Conservation (phyloP, 2,113 vertebrate species). For the Eptesicus fuscus region DNA sequence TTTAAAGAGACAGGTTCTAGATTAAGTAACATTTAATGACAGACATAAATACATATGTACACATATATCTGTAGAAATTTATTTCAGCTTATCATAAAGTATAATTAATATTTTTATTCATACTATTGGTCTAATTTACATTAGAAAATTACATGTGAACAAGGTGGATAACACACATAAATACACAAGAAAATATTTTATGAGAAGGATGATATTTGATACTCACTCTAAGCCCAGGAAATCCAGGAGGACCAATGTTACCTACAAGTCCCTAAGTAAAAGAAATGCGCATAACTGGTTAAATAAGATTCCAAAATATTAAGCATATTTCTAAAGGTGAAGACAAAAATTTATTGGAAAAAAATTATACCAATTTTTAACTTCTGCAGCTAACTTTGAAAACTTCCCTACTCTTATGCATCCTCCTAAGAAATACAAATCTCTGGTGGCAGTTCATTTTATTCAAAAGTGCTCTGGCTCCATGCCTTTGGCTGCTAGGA, state of each 20-base stretch:
- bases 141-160: neutral
- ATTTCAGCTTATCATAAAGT: neutral
- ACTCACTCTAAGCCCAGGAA: conserved; percentile 96
- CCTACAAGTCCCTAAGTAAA: conserved; percentile 89
- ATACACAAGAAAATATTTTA: neutral
- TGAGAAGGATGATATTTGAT: neutral
- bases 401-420: neutral
- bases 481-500: neutral
- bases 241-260: conserved; percentile 90
- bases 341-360: neutral
- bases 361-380: neutral
- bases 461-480: neutral
- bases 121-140: neutral
- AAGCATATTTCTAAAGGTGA: neutral
- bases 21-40: neutral
- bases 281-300: conserved; percentile 36
- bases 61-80: neutral
- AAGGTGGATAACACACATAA: conserved; percentile 13
- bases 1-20: neutral
- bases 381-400: neutral
- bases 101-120: neutral
- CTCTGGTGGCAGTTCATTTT: neutral
- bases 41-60: neutral
- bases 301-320: neutral
- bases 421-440: neutral